These are phyloP conservation scores for Exocentrus adspersus DNA, from an alignment of 2,888 invertebrate genomes.

Conservation along the genomic window DNA sequence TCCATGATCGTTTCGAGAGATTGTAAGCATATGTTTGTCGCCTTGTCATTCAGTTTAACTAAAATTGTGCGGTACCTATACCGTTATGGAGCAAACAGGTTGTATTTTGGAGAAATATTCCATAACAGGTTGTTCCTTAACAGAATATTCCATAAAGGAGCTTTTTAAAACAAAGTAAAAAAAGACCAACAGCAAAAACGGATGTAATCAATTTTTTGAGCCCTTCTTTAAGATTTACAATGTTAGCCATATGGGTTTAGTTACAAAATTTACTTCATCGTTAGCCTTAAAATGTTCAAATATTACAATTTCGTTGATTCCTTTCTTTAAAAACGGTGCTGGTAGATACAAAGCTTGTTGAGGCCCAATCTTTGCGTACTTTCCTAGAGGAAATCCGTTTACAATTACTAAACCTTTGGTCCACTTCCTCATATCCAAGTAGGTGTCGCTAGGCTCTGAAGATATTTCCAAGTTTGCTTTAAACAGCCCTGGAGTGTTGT, in stretches of 20 bases:
- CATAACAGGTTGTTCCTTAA: too few relatives aligned
- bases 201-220: too few relatives aligned
- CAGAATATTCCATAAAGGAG: too few relatives aligned
- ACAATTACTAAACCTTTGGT: constrained; percentile 85
- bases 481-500: background rate
- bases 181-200: too few relatives aligned
- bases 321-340: constrained; percentile 73
- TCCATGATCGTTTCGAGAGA: too few relatives aligned
- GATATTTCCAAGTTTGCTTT: constrained; percentile 63
- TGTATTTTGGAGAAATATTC: too few relatives aligned
- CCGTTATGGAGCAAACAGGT: too few relatives aligned
- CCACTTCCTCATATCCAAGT: constrained; percentile 81
- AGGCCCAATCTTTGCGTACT: constrained; percentile 82
- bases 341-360: constrained; percentile 86
- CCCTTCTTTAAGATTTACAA: background rate
- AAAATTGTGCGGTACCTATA: too few relatives aligned
- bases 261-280: constrained; percentile 45
- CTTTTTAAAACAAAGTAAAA: too few relatives aligned
- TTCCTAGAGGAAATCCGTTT: constrained; percentile 86
- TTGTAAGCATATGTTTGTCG: too few relatives aligned
- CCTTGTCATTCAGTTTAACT: too few relatives aligned
- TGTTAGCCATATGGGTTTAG: constrained; percentile 28
- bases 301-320: constrained; percentile 60
- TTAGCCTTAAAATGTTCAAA: constrained; percentile 58
- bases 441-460: constrained; percentile 76